Percentiles rank a stretch among this genome's conserved stretches.
phyloP scores from a whole-genome alignment of 1,140 invertebrate genomes.

The Halyomorpha halys region DNA sequence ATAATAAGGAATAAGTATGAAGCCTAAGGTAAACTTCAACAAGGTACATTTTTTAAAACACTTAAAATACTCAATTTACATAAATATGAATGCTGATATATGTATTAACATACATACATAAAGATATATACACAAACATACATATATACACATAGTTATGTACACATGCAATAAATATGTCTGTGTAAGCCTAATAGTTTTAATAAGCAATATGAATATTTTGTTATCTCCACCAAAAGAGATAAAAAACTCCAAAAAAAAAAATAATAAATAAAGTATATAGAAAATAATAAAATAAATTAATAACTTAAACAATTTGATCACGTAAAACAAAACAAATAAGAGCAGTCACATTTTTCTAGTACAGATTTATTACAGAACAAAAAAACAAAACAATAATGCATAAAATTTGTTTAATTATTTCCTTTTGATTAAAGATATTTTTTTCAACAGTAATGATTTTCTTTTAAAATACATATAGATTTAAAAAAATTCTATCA shows the following conservation, averaged over 20 bases:
- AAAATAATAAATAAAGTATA: not conserved
- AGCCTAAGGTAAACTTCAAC: too few relatives aligned
- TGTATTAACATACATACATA: not conserved
- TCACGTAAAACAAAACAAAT: not conserved
- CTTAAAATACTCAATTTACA: too few relatives aligned
- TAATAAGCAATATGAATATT: not conserved
- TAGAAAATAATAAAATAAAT: not conserved
- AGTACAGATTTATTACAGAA: not conserved
- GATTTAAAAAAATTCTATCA: not conserved
- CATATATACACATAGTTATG: not conserved
- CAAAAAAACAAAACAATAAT: not conserved
- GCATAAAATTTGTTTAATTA: not conserved
- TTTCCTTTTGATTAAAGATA: not conserved
- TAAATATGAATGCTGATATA: too few relatives aligned
- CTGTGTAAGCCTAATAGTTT: not conserved
- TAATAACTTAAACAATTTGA: not conserved
- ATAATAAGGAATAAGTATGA: too few relatives aligned
- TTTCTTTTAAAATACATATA: not conserved
- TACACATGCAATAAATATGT: not conserved
- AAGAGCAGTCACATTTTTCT: not conserved
- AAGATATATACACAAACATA: not conserved
- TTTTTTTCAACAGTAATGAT: not conserved
- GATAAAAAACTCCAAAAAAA: not conserved
- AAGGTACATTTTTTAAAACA: too few relatives aligned
- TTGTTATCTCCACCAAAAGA: not conserved